These are phyloP conservation scores for Alouatta palliata DNA, from an alignment of 2,113 vertebrate species.

Conservation along the genomic window DNA sequence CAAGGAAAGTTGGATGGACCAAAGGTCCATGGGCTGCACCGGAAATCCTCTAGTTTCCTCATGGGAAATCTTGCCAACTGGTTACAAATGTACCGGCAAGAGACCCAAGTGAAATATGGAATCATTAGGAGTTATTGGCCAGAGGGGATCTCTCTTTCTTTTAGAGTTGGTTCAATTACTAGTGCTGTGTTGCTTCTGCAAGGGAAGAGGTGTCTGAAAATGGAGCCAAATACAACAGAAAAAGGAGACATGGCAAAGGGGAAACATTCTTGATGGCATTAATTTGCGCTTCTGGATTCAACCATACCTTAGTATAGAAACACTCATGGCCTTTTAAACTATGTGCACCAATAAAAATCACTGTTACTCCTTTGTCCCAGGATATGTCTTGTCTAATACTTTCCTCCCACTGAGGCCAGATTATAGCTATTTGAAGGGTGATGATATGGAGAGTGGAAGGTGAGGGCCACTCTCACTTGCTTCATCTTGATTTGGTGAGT, in stretches of 20 bases:
- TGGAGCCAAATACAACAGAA: neutral
- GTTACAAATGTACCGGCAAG: neutral
- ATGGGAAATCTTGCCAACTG: neutral
- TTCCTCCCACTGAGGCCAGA: neutral
- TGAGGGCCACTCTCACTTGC: neutral
- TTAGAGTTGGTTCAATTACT: neutral
- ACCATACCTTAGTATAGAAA: neutral
- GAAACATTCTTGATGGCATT: neutral
- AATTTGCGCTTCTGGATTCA: neutral
- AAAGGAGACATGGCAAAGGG: neutral
- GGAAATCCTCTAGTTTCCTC: neutral
- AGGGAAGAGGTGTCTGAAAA: neutral
- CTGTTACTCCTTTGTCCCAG: neutral
- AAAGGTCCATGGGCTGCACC: neutral
- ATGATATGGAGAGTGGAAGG: too few species aligned
- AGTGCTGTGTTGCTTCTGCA: neutral
- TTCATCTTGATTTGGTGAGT: neutral
- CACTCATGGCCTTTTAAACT: neutral
- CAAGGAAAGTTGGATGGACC: neutral
- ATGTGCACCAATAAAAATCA: neutral
- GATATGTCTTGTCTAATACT: neutral
- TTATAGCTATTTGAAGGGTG: neutral
- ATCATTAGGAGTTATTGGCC: neutral
- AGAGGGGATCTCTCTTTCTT: neutral
- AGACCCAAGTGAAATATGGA: neutral